Base-by-base conservation (phyloP, 2,797 vertebrate species). In the Enteromius afrohamiltoni region DNA sequence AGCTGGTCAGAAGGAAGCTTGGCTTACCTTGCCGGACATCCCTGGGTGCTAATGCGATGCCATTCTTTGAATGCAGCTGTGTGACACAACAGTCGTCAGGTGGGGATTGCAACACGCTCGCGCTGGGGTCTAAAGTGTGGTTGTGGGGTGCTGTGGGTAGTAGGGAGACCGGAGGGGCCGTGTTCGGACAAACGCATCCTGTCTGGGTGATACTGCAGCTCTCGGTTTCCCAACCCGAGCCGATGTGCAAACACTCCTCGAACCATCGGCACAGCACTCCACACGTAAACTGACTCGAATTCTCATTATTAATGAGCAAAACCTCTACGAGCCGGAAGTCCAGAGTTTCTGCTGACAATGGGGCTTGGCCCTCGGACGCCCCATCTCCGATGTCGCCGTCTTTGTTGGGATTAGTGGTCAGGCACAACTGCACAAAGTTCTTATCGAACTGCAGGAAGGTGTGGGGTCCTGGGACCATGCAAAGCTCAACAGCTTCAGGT, bases 261-360 rank as follows among this genome's bases (percentile, higher is more conserved):
- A 98, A 96, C 98, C 98, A 99, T 84, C 97, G 95, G 91, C 98
- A 99, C 45, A 99, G 94, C 87, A 99, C 95, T 0, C 97, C 96
- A 1, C 98, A 99, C 83, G 97, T 98, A 86, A 99, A 99, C 93
- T 98, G 97, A 91, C 97, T 99, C 81, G 98, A 98, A 93, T 98
- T 99, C 94, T 98, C 98, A 86, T 98, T 99, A 93, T 99, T 99
- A 84, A 99, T 97, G 80, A 99, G 96, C 68, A 99, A 91, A 87
- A 98, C 96, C 90, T 99, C 98, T 1, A 98, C 96, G 2, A 98
- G 95, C 79, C 97, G 95, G 80, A 98, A 96, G 78, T 96, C 97
- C 88, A 98, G 92, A 10, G 96, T 94, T 0, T 96, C 95, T 1
- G 95, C 94, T 0, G 95, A 82, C 79, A 96, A 88, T 94, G 92